phyloP scores from a whole-genome alignment of 1,140 invertebrate genomes.

The Drosophila willistoni region DNA sequence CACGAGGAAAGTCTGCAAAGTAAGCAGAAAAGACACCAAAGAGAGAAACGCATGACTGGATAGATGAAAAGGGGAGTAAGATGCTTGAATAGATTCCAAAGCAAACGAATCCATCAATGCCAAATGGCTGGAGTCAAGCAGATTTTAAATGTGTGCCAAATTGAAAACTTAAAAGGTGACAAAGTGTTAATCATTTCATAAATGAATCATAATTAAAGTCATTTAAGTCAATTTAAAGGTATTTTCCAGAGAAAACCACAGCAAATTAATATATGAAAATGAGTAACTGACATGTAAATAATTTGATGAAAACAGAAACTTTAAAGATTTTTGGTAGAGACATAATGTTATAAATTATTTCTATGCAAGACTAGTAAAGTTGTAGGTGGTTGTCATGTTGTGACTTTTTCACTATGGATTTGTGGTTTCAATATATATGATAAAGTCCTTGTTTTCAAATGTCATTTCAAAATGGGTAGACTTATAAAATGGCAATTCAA shows the following conservation, averaged over 20 bases:
- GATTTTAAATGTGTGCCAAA: constrained; percentile 9
- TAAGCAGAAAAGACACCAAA: constrained; percentile 4
- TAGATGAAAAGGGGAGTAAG: background rate
- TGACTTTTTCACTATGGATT: too few species aligned
- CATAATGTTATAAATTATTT: too few species aligned
- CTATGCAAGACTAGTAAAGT: too few species aligned
- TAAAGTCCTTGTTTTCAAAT: too few species aligned
- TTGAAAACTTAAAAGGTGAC: background rate
- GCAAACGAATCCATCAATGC: constrained; percentile 4
- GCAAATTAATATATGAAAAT: background rate
- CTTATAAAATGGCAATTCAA: too few species aligned
- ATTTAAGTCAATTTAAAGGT: constrained; percentile 3
- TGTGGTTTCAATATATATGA: too few species aligned
- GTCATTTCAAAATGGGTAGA: too few species aligned
- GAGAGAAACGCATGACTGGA: constrained; percentile 14
- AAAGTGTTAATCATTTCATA: constrained; percentile 6
- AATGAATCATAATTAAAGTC: constrained; percentile 8
- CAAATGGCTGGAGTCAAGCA: constrained; percentile 13
- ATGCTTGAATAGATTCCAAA: background rate
- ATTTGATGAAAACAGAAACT: too few species aligned
- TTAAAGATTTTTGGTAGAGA: too few species aligned
- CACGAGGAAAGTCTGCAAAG: too few species aligned
- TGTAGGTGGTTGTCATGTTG: too few species aligned
- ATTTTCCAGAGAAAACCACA: background rate
- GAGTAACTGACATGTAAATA: background rate